phyloP scores from a whole-genome alignment of 1,140 invertebrate genomes.

The Drosophila orosa region DNA sequence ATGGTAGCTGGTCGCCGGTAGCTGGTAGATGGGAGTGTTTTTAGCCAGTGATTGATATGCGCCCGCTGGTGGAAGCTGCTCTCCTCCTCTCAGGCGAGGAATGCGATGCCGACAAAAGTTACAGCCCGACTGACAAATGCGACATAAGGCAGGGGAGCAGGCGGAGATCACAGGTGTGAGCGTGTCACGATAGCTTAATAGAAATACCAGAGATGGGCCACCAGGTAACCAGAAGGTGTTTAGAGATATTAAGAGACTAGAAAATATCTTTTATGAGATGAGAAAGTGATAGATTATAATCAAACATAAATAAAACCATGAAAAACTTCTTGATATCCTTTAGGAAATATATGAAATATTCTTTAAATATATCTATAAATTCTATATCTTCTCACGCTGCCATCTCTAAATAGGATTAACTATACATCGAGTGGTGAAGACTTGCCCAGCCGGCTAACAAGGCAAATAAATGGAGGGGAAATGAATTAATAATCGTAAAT shows the following conservation, averaged over 20 bases:
- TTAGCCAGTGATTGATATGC: conserved; percentile 73
- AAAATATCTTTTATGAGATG: background rate
- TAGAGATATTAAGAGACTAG: background rate
- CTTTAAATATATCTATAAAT: background rate
- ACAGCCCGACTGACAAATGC: conserved; percentile 74
- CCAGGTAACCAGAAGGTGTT: background rate
- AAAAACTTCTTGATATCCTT: too few species aligned
- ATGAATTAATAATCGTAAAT: conserved; percentile 83
- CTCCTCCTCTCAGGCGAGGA: background rate
- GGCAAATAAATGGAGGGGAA: conserved; percentile 72
- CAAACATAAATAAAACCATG: too few species aligned
- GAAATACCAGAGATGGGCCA: background rate
- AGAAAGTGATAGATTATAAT: background rate
- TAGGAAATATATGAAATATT: too few species aligned
- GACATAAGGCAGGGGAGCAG: conserved; percentile 46
- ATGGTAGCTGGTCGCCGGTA: conserved; percentile 13
- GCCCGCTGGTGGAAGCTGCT: conserved; percentile 25
- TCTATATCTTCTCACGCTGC: background rate
- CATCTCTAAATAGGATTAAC: conserved; percentile 63
- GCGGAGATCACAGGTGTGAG: conserved; percentile 23
- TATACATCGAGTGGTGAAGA: conserved; percentile 27
- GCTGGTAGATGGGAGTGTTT: conserved; percentile 22
- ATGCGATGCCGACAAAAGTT: conserved; percentile 70
- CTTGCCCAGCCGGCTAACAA: conserved; percentile 53
- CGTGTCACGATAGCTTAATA: conserved; percentile 40